phyloP scores from a whole-genome alignment of 2,888 invertebrate species.

The Folsomia candida region DNA sequence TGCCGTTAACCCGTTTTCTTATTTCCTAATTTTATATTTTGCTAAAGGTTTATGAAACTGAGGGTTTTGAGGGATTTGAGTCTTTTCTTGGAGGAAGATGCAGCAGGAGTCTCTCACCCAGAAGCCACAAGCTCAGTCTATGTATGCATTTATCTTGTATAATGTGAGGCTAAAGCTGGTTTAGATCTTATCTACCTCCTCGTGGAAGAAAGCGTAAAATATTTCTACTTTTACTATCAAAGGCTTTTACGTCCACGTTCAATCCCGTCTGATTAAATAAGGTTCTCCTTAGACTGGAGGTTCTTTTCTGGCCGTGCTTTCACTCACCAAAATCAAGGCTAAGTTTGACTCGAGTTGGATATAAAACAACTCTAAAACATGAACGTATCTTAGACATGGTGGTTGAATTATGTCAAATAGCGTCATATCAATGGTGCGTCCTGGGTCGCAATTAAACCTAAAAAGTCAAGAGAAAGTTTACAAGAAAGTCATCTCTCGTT shows the following conservation, averaged over 20 bases:
- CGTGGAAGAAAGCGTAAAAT: background rate
- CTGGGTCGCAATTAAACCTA: background rate
- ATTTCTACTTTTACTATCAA: background rate
- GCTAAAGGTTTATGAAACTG: too few relatives aligned
- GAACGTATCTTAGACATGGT: background rate
- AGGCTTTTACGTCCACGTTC: background rate
- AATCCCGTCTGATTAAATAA: background rate
- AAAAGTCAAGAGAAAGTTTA: background rate
- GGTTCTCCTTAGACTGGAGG: background rate
- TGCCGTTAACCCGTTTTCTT: too few relatives aligned
- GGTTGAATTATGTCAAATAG: background rate
- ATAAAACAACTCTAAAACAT: background rate
- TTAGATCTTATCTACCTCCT: background rate
- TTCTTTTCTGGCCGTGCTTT: background rate
- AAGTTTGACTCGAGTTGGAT: background rate
- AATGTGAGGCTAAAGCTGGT: too few relatives aligned
- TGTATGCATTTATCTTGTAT: too few relatives aligned
- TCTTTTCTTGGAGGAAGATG: too few relatives aligned
- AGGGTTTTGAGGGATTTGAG: too few relatives aligned
- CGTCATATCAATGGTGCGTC: too few relatives aligned
- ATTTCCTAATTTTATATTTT: too few relatives aligned
- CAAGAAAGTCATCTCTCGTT: background rate
- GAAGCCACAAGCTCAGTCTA: too few relatives aligned
- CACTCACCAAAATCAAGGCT: background rate
- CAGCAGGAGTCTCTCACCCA: too few relatives aligned